Evolutionary conservation across 1,140 invertebrate genomes (phyloP).

Genomic region (Arion vulgaris): DNA sequence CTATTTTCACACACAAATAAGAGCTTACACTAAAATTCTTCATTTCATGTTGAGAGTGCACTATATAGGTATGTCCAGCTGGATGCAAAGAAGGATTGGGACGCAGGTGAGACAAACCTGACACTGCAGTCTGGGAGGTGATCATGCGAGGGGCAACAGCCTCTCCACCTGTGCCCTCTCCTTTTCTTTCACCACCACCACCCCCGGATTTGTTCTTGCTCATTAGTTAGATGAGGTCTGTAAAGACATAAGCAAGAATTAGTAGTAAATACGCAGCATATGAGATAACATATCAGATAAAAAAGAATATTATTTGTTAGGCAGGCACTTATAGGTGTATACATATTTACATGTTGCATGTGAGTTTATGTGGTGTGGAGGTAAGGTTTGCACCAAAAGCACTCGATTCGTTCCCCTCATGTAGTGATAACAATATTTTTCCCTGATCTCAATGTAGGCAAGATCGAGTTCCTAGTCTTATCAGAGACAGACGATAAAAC

Average conservation of each 20-base stretch:
- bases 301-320: no score
- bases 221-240: neutral
- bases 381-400: no score
- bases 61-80: slow-evolving; percentile 23
- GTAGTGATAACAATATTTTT: no score
- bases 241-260: neutral
- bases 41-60: slow-evolving; percentile 24
- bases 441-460: no score
- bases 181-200: slow-evolving; percentile 18
- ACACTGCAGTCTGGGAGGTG: neutral
- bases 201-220: slow-evolving; percentile 9
- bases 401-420: no score
- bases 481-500: no score
- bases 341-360: no score
- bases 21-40: slow-evolving; percentile 28
- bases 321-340: no score
- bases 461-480: no score
- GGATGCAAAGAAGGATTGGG: neutral
- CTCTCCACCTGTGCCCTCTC: neutral
- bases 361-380: no score
- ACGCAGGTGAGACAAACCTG: neutral
- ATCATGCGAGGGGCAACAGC: slow-evolving; percentile 9
- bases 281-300: no score
- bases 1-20: no score
- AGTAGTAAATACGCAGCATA: neutral